phyloP scores from a whole-genome alignment of 2,113 vertebrate species.

The Geococcyx californianus region DNA sequence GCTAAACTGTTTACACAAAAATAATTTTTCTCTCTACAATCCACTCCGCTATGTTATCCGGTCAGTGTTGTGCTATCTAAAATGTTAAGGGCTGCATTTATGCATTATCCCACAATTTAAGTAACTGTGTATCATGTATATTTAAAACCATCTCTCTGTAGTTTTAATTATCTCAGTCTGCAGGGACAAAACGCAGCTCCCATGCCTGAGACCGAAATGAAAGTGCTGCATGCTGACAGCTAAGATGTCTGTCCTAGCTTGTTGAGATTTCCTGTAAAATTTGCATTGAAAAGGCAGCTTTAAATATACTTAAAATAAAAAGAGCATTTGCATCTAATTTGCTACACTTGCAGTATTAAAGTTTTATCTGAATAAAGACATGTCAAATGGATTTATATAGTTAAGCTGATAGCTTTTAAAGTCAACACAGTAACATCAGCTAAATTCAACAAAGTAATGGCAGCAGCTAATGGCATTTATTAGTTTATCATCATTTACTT shows the following conservation, averaged over 20 bases:
- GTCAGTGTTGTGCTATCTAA: constrained; percentile 66
- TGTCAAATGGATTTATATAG: constrained; percentile 97
- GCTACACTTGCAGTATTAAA: constrained; percentile 94
- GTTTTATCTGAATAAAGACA: constrained; percentile 98
- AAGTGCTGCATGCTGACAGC: constrained; percentile 80
- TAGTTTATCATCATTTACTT: constrained; percentile 87
- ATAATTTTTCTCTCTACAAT: neutral
- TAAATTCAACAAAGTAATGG: constrained; percentile 81
- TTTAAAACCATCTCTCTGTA: constrained; percentile 82
- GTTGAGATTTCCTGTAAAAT: constrained; percentile 90
- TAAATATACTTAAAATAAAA: constrained; percentile 94
- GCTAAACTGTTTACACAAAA: neutral
- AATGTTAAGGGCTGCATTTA: constrained; percentile 75
- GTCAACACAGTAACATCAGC: constrained; percentile 76
- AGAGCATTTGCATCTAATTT: constrained; percentile 98
- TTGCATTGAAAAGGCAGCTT: constrained; percentile 90
- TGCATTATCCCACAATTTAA: constrained; percentile 76
- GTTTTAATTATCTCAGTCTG: constrained; percentile 86
- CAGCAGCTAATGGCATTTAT: constrained; percentile 83
- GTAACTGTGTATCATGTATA: constrained; percentile 80
- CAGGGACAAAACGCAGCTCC: constrained; percentile 75
- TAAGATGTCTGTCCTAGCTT: constrained; percentile 86
- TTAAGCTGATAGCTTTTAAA: constrained; percentile 88
- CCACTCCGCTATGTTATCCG: neutral
- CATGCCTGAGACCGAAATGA: constrained; percentile 76